Percentiles rank a stretch among this genome's conserved stretches.
These are phyloP conservation scores for Helicoverpa armigera DNA, from an alignment of 1,140 invertebrate species.

Conservation along the genomic window DNA sequence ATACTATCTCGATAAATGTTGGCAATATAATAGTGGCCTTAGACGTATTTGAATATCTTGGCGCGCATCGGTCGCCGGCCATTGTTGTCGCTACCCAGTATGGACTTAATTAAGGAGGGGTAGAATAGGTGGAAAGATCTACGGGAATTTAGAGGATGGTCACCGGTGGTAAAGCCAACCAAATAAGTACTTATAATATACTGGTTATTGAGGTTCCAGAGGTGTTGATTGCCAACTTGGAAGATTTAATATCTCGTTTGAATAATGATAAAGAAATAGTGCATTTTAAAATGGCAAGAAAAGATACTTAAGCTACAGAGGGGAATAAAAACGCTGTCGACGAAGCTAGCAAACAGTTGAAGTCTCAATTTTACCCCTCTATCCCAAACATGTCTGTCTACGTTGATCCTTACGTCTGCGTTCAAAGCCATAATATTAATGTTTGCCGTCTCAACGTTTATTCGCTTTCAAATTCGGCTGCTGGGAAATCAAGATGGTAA, in stretches of 20 bases:
- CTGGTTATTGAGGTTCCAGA: constrained; percentile 41
- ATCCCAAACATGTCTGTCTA: constrained; percentile 4
- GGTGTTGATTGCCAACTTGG: constrained; percentile 44
- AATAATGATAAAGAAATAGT: constrained; percentile 4
- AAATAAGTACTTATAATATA: constrained; percentile 58
- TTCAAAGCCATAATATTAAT: constrained; percentile 46
- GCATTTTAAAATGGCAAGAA: background rate
- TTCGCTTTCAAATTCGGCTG: constrained; percentile 71
- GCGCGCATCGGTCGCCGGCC: constrained; percentile 76
- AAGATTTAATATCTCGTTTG: constrained; percentile 10
- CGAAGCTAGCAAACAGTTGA: background rate
- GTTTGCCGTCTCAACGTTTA: constrained; percentile 50
- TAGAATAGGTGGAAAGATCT: constrained; percentile 80
- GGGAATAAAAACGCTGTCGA: no score
- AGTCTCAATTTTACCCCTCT: background rate
- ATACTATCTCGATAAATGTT: constrained; percentile 75
- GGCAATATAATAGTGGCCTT: constrained; percentile 79
- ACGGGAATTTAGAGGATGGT: constrained; percentile 75
- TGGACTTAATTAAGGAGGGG: constrained; percentile 85
- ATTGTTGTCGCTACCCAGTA: constrained; percentile 82
- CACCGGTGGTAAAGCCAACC: constrained; percentile 57
- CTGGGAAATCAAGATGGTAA: constrained; percentile 80
- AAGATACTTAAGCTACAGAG: no score
- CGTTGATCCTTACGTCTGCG: constrained; percentile 38
- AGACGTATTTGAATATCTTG: constrained; percentile 86